These are phyloP conservation scores for Lophura nycthemera DNA, from an alignment of 2,113 vertebrate species.

Conservation along the genomic window DNA sequence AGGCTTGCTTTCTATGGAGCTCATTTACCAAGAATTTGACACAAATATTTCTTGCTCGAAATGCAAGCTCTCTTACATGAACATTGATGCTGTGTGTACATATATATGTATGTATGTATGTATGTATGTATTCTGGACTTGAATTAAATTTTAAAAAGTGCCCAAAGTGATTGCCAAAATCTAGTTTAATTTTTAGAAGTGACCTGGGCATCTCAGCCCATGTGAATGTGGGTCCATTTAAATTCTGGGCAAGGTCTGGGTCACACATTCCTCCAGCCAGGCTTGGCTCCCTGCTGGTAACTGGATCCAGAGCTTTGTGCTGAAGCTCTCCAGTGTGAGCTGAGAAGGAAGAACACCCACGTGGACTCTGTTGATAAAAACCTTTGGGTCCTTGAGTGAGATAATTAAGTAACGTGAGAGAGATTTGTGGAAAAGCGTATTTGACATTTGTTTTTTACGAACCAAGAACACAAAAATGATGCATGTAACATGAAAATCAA, in stretches of 20 bases:
- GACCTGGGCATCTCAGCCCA: not conserved
- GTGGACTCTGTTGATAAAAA: not conserved
- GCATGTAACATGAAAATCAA: not conserved
- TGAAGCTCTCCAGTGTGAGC: not conserved
- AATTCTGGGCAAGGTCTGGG: not conserved
- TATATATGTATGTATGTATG: not conserved
- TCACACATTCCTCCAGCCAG: not conserved
- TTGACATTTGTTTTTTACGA: not conserved
- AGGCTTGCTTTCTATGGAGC: not conserved
- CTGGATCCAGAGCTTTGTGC: not conserved
- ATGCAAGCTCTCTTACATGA: not conserved
- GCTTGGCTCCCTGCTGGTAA: not conserved
- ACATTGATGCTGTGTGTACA: not conserved
- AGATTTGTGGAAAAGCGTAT: not conserved
- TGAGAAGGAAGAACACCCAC: not conserved
- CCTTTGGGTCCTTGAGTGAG: not conserved
- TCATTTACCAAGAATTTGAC: not conserved
- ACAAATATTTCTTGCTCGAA: not conserved
- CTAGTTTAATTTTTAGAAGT: not conserved
- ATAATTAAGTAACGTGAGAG: not conserved
- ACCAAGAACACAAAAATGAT: not conserved
- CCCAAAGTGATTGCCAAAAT: not conserved
- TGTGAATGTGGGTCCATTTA: not conserved
- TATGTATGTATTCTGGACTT: not conserved
- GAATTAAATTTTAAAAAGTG: not conserved